Percentiles rank a stretch among this genome's conserved stretches.
These are phyloP conservation scores for Elysia chlorotica DNA, from an alignment of 1,140 invertebrate species.

Conservation along the genomic window DNA sequence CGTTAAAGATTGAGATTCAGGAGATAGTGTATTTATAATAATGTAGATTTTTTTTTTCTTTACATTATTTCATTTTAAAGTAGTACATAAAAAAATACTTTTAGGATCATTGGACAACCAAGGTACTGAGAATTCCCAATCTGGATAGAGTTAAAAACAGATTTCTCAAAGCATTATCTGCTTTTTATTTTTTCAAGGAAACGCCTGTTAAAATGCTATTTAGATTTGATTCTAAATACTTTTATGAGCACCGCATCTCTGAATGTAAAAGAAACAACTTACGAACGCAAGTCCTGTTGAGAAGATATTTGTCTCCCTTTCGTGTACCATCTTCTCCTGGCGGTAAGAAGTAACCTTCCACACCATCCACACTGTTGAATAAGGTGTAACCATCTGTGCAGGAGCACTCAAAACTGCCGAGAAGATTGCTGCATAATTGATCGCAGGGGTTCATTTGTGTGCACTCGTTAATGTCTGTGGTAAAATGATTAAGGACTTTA, in stretches of 20 bases:
- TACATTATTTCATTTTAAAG: not conserved
- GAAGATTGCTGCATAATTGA: constrained; percentile 18
- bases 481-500: not conserved
- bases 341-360: not conserved
- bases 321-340: constrained; percentile 10
- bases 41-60: no score
- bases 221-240: not conserved
- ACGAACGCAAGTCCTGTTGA: constrained; percentile 25
- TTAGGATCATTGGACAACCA: not conserved
- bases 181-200: no score
- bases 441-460: not conserved
- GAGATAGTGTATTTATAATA: no score
- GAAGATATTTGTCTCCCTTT: constrained; percentile 9
- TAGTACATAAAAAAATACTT: not conserved
- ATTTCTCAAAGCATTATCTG: not conserved
- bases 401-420: constrained; percentile 23
- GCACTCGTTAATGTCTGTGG: constrained; percentile 26
- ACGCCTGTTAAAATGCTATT: not conserved
- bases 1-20: not conserved
- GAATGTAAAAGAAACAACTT: constrained; percentile 6
- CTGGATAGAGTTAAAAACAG: not conserved
- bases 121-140: not conserved
- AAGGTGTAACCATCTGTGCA: constrained; percentile 24
- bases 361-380: constrained; percentile 12
- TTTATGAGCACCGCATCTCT: no score